Evolutionary conservation across 2,113 vertebrate species (phyloP).

Genomic region (Psilopsiagon aurifrons): DNA sequence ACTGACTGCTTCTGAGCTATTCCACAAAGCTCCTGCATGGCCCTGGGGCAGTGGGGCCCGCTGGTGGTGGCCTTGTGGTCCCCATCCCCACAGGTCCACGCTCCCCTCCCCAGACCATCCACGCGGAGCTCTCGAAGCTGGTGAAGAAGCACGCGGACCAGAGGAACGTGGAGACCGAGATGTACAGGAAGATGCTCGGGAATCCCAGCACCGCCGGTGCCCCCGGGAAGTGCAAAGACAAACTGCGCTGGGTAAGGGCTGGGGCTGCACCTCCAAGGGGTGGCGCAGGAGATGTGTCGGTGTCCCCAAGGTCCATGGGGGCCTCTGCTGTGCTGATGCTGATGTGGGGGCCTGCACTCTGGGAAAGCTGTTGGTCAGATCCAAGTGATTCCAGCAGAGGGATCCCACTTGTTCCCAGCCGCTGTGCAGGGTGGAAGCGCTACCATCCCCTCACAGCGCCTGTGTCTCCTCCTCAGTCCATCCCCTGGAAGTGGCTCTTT

Average conservation of each 20-base stretch:
- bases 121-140: conserved; percentile 92
- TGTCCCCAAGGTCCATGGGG: not conserved
- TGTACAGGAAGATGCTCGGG: conserved; percentile 98
- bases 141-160: conserved; percentile 92
- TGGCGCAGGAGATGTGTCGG: not conserved
- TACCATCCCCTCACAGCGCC: not conserved
- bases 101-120: conserved; percentile 83
- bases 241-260: conserved; percentile 87
- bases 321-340: not conserved
- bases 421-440: not conserved
- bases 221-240: conserved; percentile 75
- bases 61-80: not conserved
- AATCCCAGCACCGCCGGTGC: conserved; percentile 69
- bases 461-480: conserved; percentile 58
- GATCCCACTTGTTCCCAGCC: not conserved
- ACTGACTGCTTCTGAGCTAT: not conserved
- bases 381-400: not conserved
- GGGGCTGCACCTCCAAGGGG: not conserved
- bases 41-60: fast-evolving
- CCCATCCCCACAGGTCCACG: fast-evolving
- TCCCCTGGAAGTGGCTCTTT: conserved; percentile 96
- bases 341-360: fast-evolving
- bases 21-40: fast-evolving
- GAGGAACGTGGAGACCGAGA: conserved; percentile 88
- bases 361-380: fast-evolving